Conservation (phyloP, 2,888 invertebrate species). For the Deilephila porcellus region DNA sequence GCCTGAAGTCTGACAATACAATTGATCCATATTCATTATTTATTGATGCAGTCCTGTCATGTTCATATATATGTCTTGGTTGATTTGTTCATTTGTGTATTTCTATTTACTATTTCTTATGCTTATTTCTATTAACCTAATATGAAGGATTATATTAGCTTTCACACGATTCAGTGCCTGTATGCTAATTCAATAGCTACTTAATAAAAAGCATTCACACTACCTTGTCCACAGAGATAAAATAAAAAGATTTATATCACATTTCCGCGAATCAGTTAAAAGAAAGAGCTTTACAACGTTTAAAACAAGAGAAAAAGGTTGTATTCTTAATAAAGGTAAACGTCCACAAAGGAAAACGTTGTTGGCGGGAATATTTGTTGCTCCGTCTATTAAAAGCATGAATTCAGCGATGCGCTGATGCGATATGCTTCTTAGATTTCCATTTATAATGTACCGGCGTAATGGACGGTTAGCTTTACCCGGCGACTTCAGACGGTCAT, state of each 20-base stretch:
- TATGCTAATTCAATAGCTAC: neutral
- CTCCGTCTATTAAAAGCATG: neutral
- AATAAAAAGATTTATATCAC: slow-evolving; percentile 21
- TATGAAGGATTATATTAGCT: too few species aligned
- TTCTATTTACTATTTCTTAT: too few species aligned
- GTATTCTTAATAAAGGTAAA: slow-evolving; percentile 43
- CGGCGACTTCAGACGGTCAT: slow-evolving; percentile 44
- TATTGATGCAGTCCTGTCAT: slow-evolving; percentile 36
- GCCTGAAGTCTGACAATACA: slow-evolving; percentile 52
- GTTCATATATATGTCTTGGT: too few species aligned
- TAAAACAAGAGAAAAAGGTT: slow-evolving; percentile 51
- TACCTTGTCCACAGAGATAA: neutral
- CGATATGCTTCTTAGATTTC: neutral
- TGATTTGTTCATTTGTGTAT: neutral
- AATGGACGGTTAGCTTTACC: neutral
- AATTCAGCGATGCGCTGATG: too few species aligned
- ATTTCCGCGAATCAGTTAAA: slow-evolving; percentile 37
- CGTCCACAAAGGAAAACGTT: neutral
- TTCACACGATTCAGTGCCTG: neutral
- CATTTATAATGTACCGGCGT: neutral
- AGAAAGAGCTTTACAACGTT: slow-evolving; percentile 41
- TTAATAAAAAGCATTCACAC: neutral
- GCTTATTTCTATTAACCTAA: too few species aligned
- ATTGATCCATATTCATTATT: slow-evolving; percentile 58
- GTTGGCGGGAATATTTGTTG: neutral